Evolutionary conservation across 2,888 invertebrate species (phyloP).

Genomic region (Linhomoeus sp.): DNA sequence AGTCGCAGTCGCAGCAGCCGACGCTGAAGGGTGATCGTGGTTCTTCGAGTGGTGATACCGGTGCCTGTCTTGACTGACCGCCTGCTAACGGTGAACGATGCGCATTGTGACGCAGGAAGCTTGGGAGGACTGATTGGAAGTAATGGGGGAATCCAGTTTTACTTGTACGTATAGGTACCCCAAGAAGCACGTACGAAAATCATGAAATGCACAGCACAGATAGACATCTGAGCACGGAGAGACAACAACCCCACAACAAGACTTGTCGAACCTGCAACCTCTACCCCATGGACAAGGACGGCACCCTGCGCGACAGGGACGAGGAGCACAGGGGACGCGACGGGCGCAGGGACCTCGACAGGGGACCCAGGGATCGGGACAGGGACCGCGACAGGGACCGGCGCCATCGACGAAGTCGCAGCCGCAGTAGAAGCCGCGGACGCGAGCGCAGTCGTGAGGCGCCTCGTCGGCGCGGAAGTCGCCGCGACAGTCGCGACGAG

Average conservation of each 20-base stretch:
- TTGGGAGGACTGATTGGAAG: constrained; percentile 12
- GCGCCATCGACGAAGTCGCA: too few relatives aligned
- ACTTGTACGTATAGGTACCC: constrained; percentile 19
- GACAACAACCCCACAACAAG: constrained; percentile 22
- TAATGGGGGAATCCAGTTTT: constrained; percentile 20
- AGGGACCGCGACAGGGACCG: too few relatives aligned
- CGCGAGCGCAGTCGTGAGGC: too few relatives aligned
- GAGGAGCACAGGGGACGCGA: too few relatives aligned
- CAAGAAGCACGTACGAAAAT: constrained; percentile 12
- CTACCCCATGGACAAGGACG: constrained; percentile 11
- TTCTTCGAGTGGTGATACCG: too few relatives aligned
- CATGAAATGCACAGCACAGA: constrained; percentile 11
- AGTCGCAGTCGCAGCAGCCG: too few relatives aligned
- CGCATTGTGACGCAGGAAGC: constrained; percentile 8
- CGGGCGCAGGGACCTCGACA: too few relatives aligned
- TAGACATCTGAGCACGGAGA: constrained; percentile 13
- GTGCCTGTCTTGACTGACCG: constrained; percentile 13
- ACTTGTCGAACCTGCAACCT: constrained; percentile 19
- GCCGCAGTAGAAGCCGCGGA: too few relatives aligned
- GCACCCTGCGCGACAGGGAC: neutral
- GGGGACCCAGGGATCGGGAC: too few relatives aligned
- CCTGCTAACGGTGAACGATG: constrained; percentile 12
- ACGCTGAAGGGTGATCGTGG: too few relatives aligned
- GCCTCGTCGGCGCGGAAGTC: too few relatives aligned
- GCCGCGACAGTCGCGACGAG: too few relatives aligned